Conservation (phyloP, 2,797 vertebrate species). For the Arremon brunneinucha region DNA sequence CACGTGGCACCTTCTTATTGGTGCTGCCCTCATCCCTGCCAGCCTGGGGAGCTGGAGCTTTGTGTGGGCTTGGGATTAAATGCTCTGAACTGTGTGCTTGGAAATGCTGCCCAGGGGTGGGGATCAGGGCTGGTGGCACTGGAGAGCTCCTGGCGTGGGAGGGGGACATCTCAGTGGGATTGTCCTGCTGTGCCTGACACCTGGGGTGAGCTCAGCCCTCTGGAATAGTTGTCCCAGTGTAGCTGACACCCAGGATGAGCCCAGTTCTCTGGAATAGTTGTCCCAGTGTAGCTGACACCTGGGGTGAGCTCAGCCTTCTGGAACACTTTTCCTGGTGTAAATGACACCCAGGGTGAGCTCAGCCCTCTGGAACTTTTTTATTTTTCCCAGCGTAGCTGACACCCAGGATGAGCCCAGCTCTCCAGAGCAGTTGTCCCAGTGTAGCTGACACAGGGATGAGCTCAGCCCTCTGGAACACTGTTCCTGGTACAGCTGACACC, state of each 20-base stretch:
- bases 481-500: background rate
- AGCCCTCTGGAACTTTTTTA: fast-evolving
- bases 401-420: fast-evolving
- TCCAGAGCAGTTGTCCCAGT: too few relatives aligned
- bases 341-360: fast-evolving
- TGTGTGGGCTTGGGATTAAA: background rate
- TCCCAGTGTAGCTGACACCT: background rate
- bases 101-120: background rate
- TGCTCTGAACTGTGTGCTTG: background rate
- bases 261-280: fast-evolving
- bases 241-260: fast-evolving
- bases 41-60: background rate
- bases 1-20: fast-evolving
- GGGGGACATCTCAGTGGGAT: background rate
- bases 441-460: background rate
- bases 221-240: fast-evolving
- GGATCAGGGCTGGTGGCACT: background rate
- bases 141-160: background rate
- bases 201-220: fast-evolving
- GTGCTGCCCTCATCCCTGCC: fast-evolving
- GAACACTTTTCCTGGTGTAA: too few relatives aligned
- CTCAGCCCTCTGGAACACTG: too few relatives aligned
- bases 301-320: too few relatives aligned
- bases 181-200: background rate
- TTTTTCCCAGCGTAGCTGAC: background rate